These are phyloP conservation scores for Lonchura striata DNA, from an alignment of 2,113 vertebrate genomes.

Conservation along the genomic window DNA sequence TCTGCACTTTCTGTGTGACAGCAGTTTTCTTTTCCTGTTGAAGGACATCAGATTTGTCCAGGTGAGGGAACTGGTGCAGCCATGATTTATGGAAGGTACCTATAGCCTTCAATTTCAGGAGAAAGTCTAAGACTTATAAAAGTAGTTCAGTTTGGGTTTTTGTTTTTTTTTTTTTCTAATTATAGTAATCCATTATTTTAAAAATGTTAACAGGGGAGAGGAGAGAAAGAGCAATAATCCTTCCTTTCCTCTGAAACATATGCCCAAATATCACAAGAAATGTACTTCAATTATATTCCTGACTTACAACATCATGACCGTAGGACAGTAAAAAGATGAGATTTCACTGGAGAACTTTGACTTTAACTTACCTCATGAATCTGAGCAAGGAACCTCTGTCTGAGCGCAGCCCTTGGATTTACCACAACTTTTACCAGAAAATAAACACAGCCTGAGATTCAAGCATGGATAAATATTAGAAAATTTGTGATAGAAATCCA, in stretches of 20 bases:
- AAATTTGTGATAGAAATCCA: neutral
- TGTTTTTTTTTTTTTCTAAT: neutral
- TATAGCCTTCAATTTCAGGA: neutral
- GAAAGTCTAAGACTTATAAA: neutral
- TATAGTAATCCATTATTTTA: neutral
- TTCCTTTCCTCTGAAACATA: neutral
- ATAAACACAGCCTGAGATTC: neutral
- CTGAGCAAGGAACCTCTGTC: neutral
- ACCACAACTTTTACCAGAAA: neutral
- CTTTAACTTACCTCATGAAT: neutral
- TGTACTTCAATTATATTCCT: neutral
- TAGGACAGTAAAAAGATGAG: neutral
- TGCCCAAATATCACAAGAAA: neutral
- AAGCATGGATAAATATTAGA: neutral
- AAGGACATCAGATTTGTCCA: neutral
- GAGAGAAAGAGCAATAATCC: neutral
- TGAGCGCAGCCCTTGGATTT: neutral
- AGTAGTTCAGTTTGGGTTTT: neutral
- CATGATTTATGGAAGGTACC: neutral
- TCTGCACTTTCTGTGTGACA: neutral
- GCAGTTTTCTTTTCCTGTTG: neutral
- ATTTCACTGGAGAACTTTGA: neutral
- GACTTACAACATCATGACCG: fast-evolving
- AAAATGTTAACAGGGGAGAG: neutral
- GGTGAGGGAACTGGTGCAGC: neutral